Percentiles rank a stretch among this genome's conserved stretches.
Evolutionary conservation across 1,140 invertebrate species (phyloP).

Genomic region (Zaprionus davidi): DNA sequence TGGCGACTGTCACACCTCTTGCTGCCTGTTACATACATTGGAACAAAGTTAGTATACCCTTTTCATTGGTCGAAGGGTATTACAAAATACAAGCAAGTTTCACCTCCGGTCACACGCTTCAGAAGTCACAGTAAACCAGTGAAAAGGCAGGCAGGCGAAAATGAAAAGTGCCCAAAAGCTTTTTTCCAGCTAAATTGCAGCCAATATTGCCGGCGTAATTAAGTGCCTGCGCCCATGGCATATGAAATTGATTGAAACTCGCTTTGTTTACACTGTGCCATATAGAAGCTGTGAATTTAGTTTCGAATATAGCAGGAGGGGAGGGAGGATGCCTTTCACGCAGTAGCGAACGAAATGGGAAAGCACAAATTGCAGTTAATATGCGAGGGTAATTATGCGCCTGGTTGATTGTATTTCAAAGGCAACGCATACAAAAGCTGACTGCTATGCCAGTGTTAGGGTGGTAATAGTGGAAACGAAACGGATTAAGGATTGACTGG

Average conservation of each 20-base stretch:
- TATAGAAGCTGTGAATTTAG: neutral
- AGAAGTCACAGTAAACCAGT: conserved; percentile 57
- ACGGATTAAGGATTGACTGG: conserved; percentile 17
- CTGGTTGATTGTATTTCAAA: neutral
- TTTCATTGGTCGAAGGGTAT: too few relatives aligned
- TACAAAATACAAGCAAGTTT: conserved; percentile 48
- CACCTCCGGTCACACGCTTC: conserved; percentile 79
- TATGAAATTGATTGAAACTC: conserved; percentile 15
- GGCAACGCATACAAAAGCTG: neutral
- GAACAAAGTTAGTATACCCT: too few relatives aligned
- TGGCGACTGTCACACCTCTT: too few relatives aligned
- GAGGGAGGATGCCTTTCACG: conserved; percentile 17
- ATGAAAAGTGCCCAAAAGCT: conserved; percentile 48
- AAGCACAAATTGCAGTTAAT: conserved; percentile 13
- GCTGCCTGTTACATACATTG: too few relatives aligned
- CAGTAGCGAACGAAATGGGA: conserved; percentile 39
- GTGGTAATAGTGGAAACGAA: conserved; percentile 5
- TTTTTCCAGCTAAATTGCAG: conserved; percentile 36
- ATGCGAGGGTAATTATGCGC: conserved; percentile 7
- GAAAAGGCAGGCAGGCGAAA: conserved; percentile 17
- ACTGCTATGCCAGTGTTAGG: neutral
- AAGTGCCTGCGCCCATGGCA: conserved; percentile 32
- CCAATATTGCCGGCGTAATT: conserved; percentile 36
- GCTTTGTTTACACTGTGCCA: neutral
- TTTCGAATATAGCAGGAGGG: neutral